Percentiles rank a stretch among this genome's conserved stretches.
phyloP scores from a whole-genome alignment of 2,113 vertebrate species.

The Phaetusa simplex region DNA sequence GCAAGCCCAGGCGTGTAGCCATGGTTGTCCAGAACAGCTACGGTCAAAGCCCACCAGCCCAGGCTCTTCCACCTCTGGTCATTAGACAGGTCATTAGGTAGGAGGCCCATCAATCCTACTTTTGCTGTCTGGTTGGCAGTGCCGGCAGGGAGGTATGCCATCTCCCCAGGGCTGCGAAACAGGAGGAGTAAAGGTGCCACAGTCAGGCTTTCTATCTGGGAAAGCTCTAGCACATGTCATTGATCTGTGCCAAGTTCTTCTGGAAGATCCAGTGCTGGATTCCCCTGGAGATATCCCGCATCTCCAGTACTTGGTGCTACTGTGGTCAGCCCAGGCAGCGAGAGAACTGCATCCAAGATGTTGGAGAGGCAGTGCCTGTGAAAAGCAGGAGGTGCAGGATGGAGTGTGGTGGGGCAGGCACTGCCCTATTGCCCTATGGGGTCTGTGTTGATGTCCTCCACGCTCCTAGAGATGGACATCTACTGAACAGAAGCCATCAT shows the following conservation, averaged over 20 bases:
- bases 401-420: background rate
- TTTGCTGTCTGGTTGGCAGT: background rate
- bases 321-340: background rate
- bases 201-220: background rate
- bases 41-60: background rate
- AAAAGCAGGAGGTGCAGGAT: background rate
- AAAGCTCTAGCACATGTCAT: background rate
- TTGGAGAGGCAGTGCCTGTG: background rate
- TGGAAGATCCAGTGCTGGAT: background rate
- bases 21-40: background rate
- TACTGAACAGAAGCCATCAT: background rate
- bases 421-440: background rate
- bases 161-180: background rate
- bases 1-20: background rate
- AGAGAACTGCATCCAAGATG: background rate
- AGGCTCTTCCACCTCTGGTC: background rate
- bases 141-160: background rate
- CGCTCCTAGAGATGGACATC: background rate
- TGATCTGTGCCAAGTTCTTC: background rate
- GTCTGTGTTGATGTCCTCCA: background rate
- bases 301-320: background rate
- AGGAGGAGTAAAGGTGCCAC: background rate
- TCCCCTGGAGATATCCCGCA: background rate
- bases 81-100: too few species aligned
- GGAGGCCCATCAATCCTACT: too few species aligned